Base-by-base conservation (phyloP, 2,888 invertebrate genomes). In the Acanthoscelides obtectus region DNA sequence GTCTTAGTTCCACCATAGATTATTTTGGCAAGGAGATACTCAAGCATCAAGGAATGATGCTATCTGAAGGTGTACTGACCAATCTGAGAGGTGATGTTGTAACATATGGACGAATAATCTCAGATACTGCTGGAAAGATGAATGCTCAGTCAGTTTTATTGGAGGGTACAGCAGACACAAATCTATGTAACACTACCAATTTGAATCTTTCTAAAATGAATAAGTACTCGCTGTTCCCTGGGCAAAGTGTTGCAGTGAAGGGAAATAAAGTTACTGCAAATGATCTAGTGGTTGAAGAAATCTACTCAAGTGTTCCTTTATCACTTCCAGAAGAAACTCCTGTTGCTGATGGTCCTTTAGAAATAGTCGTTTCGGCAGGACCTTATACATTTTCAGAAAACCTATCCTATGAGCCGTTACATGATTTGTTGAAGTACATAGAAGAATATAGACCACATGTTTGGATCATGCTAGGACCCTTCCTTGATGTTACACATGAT, bases 391-490 rank as follows among this genome's bases (percentile, higher is more conserved):
- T 92, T 2, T 88, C 89, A 1, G 93, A 94, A 79, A 93, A 93
- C 82, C 84, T 96, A 71, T 85, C 88, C 0, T 97, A 94, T 82
- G 93, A 95, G 80, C 96, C 96, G 0, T 85, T 97, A 64, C 90
- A 91, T 78, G 95, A 96, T 80, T 87, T 97, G 22, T 85, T 96
- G 12, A 82, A 80, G 20, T 90, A 92, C 80, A 89, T 95, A 0
- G 86, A 85, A 71, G 87, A 89, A 19, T 88, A 92, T 75, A 88
- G 89, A 77, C 97, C 97, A 0, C 92, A 97, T 83, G 86, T 96
- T 21, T 88, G 94, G 64, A 89, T 98, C 74, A 86, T 98, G 79
- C 89, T 93, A 17, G 97, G 98, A 0, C 97, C 97, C 0, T 94
- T 97, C 83, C 83, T 97, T 70, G 95, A 96, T 80, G 69, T 67